Conservation (phyloP, 2,888 invertebrate genomes). For the Syritta pipiens region DNA sequence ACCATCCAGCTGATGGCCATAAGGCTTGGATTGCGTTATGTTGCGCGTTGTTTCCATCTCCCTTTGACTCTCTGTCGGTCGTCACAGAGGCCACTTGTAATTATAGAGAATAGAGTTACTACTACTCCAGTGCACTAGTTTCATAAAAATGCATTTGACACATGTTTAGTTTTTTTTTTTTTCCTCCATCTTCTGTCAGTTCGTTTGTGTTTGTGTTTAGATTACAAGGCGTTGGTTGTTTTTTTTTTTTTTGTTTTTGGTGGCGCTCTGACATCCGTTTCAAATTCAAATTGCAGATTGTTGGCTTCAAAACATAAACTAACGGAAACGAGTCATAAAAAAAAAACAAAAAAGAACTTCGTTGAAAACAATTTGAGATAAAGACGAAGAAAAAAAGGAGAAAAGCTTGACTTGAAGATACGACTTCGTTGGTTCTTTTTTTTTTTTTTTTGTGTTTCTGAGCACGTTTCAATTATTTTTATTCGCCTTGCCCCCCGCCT, state of each 20-base stretch:
- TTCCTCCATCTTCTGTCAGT: constrained; percentile 39
- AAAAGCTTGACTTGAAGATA: constrained; percentile 41
- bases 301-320: constrained; percentile 26
- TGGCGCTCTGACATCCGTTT: constrained; percentile 65
- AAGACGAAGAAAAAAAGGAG: constrained; percentile 16
- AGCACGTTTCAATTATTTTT: constrained; percentile 58
- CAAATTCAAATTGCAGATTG: constrained; percentile 65
- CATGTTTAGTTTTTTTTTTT: constrained; percentile 42
- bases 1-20: constrained; percentile 68
- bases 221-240: neutral
- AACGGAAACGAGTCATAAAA: constrained; percentile 47
- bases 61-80: neutral
- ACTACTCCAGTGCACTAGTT: constrained; percentile 62
- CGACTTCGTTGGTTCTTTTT: constrained; percentile 2
- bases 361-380: constrained; percentile 23
- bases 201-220: neutral
- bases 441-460: constrained; percentile 16
- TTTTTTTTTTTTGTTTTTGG: too few species aligned
- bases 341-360: constrained; percentile 1
- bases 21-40: constrained; percentile 49
- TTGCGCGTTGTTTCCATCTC: constrained; percentile 35
- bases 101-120: constrained; percentile 67
- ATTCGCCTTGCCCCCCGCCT: constrained; percentile 41
- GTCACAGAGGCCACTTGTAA: constrained; percentile 49
- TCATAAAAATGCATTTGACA: constrained; percentile 51